Percentiles rank a stretch among this genome's conserved stretches.
Conservation (phyloP, 2,888 invertebrate genomes). For the Imbricaverruca yamaguchii region DNA sequence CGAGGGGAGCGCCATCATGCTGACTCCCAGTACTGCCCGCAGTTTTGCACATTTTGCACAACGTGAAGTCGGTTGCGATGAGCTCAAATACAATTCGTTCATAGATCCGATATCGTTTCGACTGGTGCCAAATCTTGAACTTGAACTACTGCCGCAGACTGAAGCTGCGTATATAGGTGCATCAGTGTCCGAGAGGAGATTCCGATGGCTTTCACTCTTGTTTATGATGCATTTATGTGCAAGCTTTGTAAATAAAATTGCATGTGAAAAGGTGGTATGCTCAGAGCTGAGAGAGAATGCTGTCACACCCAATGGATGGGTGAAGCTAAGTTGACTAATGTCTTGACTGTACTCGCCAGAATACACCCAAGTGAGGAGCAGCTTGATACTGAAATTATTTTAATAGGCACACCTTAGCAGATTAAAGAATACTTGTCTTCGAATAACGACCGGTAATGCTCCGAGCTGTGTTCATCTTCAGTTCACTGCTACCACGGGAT, state of each 20-base stretch:
- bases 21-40: neutral
- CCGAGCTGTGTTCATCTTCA: too few species aligned
- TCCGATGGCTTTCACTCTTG: slow-evolving; percentile 17
- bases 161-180: neutral
- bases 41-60: slow-evolving; percentile 16
- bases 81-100: neutral
- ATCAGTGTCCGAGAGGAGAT: neutral
- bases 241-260: slow-evolving; percentile 17
- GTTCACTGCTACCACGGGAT: too few species aligned
- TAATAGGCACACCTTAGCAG: too few species aligned
- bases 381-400: too few species aligned
- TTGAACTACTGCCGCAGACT: neutral
- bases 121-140: neutral
- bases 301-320: too few species aligned
- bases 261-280: neutral
- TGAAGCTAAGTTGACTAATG: too few species aligned
- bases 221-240: slow-evolving; percentile 19
- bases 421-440: too few species aligned
- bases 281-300: too few species aligned
- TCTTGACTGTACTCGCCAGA: too few species aligned
- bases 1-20: neutral
- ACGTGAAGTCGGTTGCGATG: neutral
- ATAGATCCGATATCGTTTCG: neutral
- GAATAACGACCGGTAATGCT: too few species aligned
- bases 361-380: too few species aligned